A percentile compares a stretch with the other conserved stretches of the same genome.
phyloP scores from a whole-genome alignment of 2,797 vertebrate species.

The Pseudomugil tenellus region DNA sequence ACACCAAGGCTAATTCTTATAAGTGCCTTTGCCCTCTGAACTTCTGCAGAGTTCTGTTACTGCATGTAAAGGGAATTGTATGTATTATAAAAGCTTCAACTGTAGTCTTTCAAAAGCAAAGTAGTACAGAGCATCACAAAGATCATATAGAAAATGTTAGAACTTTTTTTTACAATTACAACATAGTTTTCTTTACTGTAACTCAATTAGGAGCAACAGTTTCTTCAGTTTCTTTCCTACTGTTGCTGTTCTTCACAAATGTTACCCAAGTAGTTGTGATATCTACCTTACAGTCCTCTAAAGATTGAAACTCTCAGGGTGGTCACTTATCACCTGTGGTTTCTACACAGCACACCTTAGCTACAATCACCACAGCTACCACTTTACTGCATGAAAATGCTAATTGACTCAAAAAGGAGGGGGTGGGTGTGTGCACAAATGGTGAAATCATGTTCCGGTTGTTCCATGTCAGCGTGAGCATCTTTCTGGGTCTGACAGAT shows the following conservation, averaged over 20 bases:
- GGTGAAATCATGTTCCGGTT: slow-evolving; percentile 74
- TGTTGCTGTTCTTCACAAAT: not conserved
- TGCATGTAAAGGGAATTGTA: slow-evolving; percentile 8
- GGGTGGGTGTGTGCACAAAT: slow-evolving; percentile 33
- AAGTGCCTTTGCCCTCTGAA: slow-evolving; percentile 52
- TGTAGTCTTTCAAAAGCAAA: too few relatives aligned
- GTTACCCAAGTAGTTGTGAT: not conserved
- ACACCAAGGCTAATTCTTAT: slow-evolving; percentile 54
- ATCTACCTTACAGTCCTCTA: slow-evolving; percentile 16
- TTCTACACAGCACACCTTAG: slow-evolving; percentile 47
- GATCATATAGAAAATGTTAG: not conserved
- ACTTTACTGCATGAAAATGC: slow-evolving; percentile 48
- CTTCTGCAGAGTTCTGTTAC: slow-evolving; percentile 24
- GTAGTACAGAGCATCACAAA: not conserved
- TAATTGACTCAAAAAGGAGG: slow-evolving; percentile 70
- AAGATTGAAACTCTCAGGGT: slow-evolving; percentile 10
- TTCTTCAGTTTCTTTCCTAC: not conserved
- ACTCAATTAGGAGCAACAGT: not conserved
- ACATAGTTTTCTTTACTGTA: not conserved
- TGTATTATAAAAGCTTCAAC: slow-evolving; percentile 1
- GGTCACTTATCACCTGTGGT: slow-evolving; percentile 36
- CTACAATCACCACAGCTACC: slow-evolving; percentile 37
- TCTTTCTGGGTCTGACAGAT: slow-evolving; percentile 82
- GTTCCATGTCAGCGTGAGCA: slow-evolving; percentile 78
- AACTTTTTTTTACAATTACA: too few relatives aligned